Evolutionary conservation across 2,113 vertebrate species (phyloP).

Genomic region (Daubentonia madagascariensis): DNA sequence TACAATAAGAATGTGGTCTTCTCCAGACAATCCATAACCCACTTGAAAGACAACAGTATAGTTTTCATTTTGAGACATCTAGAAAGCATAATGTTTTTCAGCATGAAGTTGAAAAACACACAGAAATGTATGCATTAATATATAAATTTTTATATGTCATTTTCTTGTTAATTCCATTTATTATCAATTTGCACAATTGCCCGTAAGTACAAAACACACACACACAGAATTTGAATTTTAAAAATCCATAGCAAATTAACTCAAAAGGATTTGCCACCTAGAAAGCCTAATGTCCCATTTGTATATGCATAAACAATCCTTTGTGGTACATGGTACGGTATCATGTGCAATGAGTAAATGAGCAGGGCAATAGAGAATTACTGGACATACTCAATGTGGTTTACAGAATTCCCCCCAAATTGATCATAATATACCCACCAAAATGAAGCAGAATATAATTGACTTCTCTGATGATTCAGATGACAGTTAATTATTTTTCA

Average conservation of each 20-base stretch:
- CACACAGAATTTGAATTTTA: background rate
- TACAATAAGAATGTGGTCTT: background rate
- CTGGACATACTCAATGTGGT: rapidly evolving
- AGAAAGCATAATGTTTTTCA: background rate
- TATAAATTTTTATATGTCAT: background rate
- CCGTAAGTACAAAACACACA: background rate
- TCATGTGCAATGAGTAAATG: background rate
- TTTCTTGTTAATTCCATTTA: background rate
- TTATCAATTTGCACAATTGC: background rate
- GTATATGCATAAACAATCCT: background rate
- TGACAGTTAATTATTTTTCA: background rate
- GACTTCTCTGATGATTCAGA: background rate
- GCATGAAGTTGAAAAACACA: background rate
- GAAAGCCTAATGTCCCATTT: background rate
- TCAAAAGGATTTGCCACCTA: background rate
- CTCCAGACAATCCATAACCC: background rate
- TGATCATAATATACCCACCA: background rate
- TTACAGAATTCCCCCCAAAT: background rate
- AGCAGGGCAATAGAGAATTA: background rate
- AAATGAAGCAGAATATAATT: background rate
- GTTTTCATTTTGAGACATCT: background rate
- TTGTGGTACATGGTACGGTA: background rate
- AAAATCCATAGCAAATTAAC: background rate
- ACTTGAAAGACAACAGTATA: background rate
- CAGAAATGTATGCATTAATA: background rate